phyloP scores from a whole-genome alignment of 1,140 invertebrate species.

The Hyposmocoma kahamanoa region DNA sequence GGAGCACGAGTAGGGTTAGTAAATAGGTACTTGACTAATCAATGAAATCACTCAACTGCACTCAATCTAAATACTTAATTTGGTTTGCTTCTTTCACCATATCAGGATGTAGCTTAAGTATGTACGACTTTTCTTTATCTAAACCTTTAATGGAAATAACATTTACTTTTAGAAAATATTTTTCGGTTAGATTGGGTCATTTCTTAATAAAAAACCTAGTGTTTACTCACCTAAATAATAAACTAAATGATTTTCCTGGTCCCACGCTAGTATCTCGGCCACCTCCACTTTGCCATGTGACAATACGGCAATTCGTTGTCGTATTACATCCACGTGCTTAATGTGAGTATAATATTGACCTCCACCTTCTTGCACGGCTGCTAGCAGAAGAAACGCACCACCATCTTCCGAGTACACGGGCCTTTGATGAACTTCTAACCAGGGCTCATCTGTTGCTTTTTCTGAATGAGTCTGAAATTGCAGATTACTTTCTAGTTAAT shows the following conservation, averaged over 20 bases:
- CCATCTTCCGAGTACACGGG: constrained; percentile 89
- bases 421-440: constrained; percentile 88
- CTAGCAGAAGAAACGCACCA: constrained; percentile 87
- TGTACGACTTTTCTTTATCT: constrained; percentile 45
- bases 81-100: constrained; percentile 53
- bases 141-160: constrained; percentile 55
- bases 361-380: constrained; percentile 86
- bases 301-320: constrained; percentile 87
- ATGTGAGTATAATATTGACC: constrained; percentile 91
- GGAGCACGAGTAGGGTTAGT: constrained; percentile 24
- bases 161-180: constrained; percentile 6
- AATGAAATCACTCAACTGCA: constrained; percentile 42
- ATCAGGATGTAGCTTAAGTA: constrained; percentile 49
- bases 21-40: constrained; percentile 24
- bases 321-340: constrained; percentile 87
- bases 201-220: neutral
- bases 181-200: no score
- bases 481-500: neutral
- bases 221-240: constrained; percentile 81
- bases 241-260: constrained; percentile 86
- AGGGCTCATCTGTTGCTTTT: constrained; percentile 85
- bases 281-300: constrained; percentile 93
- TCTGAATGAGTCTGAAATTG: constrained; percentile 82
- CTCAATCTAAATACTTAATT: constrained; percentile 65
- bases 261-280: constrained; percentile 86